Evolutionary conservation across 1,140 invertebrate genomes (phyloP), one percentile per base, ranked within the genome.

Genomic region (Epicauta chinensis): DNA sequence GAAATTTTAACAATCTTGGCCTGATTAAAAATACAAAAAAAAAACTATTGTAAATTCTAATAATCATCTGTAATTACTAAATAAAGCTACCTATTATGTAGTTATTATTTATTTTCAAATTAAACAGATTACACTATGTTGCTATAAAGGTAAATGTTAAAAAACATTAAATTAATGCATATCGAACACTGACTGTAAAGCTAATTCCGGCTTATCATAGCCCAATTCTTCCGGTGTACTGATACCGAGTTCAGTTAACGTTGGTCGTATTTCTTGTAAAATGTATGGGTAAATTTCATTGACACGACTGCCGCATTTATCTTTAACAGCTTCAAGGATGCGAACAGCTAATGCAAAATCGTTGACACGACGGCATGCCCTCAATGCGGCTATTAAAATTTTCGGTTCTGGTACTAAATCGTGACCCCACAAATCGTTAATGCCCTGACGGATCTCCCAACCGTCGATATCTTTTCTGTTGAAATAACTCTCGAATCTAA

Each of bases 121-220:
- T 23, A 16, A 31, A 34, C 16, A 3, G 10, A 23, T 14, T 13
- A 32, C 3, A 44, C 12, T 10, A 34, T 34, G 3, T 11, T 12
- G 11, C 17, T 49, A 49, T 40, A 29, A 31, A n/a, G n/a, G n/a
- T n/a, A n/a, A n/a, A n/a, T n/a, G n/a, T n/a, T n/a, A n/a, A n/a
- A n/a, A 38, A 31, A 29, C 31, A 49, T 6, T 14, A 16, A 47
- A 38, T 40, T 39, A 39, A 9, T 49, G 17, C 5, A 83, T 77
- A 40, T 92, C 83, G 69, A 82, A 87, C 39, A 89, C 83, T 67
- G 77, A 80, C 61, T 83, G 68, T 49, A 93, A 75, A 50, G 86
- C 87, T 66, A 99, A 77, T 75, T 99, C 96, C 42, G 97, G 97
- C 74, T 98, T 91, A 72, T 98, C 93, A 68, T 94, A 97, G 41